Conservation (phyloP, 1,140 invertebrate genomes). For the Microplitis mediator region DNA sequence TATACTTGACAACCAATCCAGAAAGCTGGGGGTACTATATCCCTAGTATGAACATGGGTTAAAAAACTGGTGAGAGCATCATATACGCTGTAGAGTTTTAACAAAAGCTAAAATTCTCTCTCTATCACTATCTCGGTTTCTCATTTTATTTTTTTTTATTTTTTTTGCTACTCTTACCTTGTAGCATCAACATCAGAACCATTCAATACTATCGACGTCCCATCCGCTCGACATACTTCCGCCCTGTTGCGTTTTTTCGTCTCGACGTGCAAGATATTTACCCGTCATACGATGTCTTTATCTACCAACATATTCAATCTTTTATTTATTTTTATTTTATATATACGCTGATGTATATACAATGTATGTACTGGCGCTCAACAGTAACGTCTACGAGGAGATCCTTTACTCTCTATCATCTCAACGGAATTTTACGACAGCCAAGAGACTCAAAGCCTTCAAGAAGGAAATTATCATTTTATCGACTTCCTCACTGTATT, state of each 20-base stretch:
- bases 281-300: constrained; percentile 2
- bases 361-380: neutral
- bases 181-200: constrained; percentile 12
- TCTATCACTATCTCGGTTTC: neutral
- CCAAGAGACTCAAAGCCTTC: constrained; percentile 5
- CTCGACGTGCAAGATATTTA: constrained; percentile 10
- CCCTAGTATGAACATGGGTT: neutral
- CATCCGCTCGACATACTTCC: constrained; percentile 43
- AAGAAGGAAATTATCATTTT: constrained; percentile 16
- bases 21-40: neutral
- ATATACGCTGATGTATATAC: neutral
- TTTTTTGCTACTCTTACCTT: neutral
- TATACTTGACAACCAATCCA: too few species aligned
- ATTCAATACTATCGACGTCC: constrained; percentile 30
- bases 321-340: neutral
- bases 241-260: constrained; percentile 46
- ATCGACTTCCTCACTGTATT: neutral
- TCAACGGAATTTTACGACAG: constrained; percentile 20
- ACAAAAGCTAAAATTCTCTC: constrained; percentile 9
- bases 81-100: constrained; percentile 8
- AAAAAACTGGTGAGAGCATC: constrained; percentile 9
- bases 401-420: constrained; percentile 22
- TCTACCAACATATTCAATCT: constrained; percentile 1
- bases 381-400: constrained; percentile 8
- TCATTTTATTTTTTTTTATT: neutral